Percentiles rank a stretch among this genome's conserved stretches.
Evolutionary conservation across 2,797 vertebrate species (phyloP).

Genomic region (Enteromius afrohamiltoni): DNA sequence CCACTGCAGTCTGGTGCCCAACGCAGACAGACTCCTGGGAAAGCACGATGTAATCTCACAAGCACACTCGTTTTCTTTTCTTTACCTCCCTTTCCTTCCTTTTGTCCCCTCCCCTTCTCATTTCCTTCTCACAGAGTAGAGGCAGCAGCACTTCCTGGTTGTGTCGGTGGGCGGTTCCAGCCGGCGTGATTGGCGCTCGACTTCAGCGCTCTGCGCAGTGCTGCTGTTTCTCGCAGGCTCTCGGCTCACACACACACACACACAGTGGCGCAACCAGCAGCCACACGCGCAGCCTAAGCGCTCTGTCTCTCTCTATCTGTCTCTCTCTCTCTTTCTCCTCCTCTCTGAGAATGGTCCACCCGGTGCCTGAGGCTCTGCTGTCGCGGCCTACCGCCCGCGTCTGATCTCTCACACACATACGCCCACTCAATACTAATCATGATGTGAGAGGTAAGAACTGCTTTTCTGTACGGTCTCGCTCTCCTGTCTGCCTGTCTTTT

Average conservation of each 20-base stretch:
- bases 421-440: slow-evolving; percentile 67
- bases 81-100: slow-evolving; percentile 49
- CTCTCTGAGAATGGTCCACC: slow-evolving; percentile 82
- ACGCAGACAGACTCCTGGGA: slow-evolving; percentile 24
- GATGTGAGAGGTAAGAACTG: slow-evolving; percentile 83
- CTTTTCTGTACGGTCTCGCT: slow-evolving; percentile 60
- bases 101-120: slow-evolving; percentile 48
- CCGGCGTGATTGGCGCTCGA: slow-evolving; percentile 54
- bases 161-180: slow-evolving; percentile 69
- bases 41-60: slow-evolving; percentile 49
- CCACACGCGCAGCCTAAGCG: slow-evolving; percentile 40
- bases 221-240: slow-evolving; percentile 60
- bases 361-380: slow-evolving; percentile 83
- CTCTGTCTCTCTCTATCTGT: slow-evolving; percentile 72
- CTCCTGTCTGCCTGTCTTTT: slow-evolving; percentile 64
- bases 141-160: slow-evolving; percentile 78
- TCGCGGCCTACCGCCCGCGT: slow-evolving; percentile 73
- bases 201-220: slow-evolving; percentile 58
- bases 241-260: slow-evolving; percentile 32
- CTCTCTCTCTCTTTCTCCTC: slow-evolving; percentile 58
- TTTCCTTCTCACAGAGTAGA: slow-evolving; percentile 21
- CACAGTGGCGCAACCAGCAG: slow-evolving; percentile 49
- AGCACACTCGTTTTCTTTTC: slow-evolving; percentile 40
- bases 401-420: slow-evolving; percentile 75
- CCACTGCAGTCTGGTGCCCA: slow-evolving; percentile 41